Base-by-base conservation (phyloP, 2,113 vertebrate species). In the Morone chrysops region DNA sequence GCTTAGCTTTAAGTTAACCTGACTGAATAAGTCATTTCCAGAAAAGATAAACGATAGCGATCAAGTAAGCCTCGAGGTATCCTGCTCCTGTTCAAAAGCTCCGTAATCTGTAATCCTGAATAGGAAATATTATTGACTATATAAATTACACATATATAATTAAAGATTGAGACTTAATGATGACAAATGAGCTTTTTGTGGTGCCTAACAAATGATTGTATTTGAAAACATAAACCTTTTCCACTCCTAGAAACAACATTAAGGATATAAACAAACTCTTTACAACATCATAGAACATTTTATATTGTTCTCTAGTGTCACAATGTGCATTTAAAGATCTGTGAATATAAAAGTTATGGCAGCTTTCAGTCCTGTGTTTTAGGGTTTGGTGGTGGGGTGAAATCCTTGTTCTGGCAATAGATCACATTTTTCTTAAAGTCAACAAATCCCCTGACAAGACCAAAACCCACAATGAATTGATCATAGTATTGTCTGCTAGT, bases 1-100 rank as follows among this genome's bases (percentile, higher is more conserved):
- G 14, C 61, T 80, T 57, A 18, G 70, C 40, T 75, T 83, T 67
- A 31, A 83, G 73, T 73, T 14, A 57, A 72, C 72, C 20, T 68
- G 59, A 51, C 4, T 31, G 65, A 72, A 73, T 68, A 54, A 78
- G 67, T 75, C 0, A 47, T 50, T 61, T 80, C 3, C 43, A 69
- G 11, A 65, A 57, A 65, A 63, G 41, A 71, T 59, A 41, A 75
- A 67, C 4, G 22, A 59, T 10, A 70, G 8, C 8, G 12, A 80
- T 47, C n/a, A 47, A 60, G 51, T 50, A 38, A 67, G 65, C 66
- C 68, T 71, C 6, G 10, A 67, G 65, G 40, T 12, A 50, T 50
- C 60, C n/a, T 16, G 17, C 41, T 17, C 12, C 18, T 51, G 48
- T 7, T 36, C 11, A 22, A 36, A 16, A 65, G 40, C 18, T 20